Base-by-base conservation (phyloP, 1,140 invertebrate genomes). In the Bombyx mandarina region DNA sequence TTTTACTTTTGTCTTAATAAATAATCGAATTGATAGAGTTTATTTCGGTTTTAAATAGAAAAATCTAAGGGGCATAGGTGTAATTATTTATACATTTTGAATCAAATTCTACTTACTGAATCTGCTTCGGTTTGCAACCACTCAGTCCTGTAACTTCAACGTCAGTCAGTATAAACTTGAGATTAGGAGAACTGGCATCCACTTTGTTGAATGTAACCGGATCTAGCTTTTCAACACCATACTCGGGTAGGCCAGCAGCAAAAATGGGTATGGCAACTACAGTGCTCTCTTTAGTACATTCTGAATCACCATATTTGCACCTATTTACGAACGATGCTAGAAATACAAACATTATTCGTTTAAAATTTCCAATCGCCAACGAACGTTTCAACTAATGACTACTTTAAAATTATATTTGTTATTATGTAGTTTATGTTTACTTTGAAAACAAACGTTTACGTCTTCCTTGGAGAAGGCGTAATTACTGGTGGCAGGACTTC, bases 161-260 rank as follows among this genome's bases (percentile, higher is more conserved):
- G 52, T 79, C 65, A 7, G n/a, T 69, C 7, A 73, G 48, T 1
- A 61, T 56, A 9, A 82, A 64, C 7, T 73, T 70, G 7, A 79
- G 56, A 44, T 60, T 57, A 1, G 60, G 56, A 1, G 59, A 57
- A 49, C 59, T 69, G 3, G 63, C 62, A 43, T 70, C 62, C 6
- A 78, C 59, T 6, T 62, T 60, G 7, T 70, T 62, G 8, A 79
- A 58, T 0, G 26, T 12, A 1, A 68, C 4, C 1, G 72, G 70
- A 6, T 81, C 75, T 9, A 78, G 45, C 8, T 47, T 26, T 12
- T 62, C 48, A 1, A 82, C 47, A 0, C 62, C 62, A 1, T 63
- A 55, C 5, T 78, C 72, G 6, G 76, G 70, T 1, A 77, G 52
- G 3, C 78, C 77, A 22, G 49, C 48, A 8, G 63, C 64, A n/a